These are phyloP conservation scores for Apistogramma diplotaenia DNA, from an alignment of 2,113 vertebrate species.

Conservation along the genomic window DNA sequence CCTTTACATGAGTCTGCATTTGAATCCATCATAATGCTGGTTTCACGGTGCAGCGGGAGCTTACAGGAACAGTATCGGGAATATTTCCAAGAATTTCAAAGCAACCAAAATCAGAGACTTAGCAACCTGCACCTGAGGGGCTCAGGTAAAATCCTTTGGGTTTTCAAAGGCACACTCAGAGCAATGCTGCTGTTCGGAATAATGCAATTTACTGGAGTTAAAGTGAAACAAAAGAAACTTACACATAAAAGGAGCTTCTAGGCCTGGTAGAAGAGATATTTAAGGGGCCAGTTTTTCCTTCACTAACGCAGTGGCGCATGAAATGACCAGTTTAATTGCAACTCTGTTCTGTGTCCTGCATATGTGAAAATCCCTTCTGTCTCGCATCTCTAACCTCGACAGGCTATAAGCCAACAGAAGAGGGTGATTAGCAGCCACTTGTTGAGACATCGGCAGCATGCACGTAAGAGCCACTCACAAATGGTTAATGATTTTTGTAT, in stretches of 20 bases:
- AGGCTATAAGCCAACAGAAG: conserved; percentile 5
- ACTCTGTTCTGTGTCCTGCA: conserved; percentile 19
- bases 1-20: conserved; percentile 1
- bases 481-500: neutral
- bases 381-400: neutral
- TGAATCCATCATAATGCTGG: conserved; percentile 15
- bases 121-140: neutral
- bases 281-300: neutral
- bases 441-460: conserved; percentile 1
- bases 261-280: neutral
- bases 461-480: neutral
- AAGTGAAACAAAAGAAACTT: neutral
- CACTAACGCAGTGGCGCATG: neutral
- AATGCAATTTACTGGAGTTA: conserved; percentile 1
- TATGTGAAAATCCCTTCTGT: conserved; percentile 18
- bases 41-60: conserved; percentile 5
- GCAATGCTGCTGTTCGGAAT: neutral
- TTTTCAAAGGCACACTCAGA: neutral
- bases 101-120: neutral
- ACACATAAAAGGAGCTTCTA: neutral
- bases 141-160: neutral
- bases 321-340: conserved; percentile 29
- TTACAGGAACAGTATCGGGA: conserved; percentile 5
- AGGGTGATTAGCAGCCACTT: conserved; percentile 20
- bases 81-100: conserved; percentile 20